phyloP scores from a whole-genome alignment of 2,797 vertebrate species.

The Gobio occitaniae region DNA sequence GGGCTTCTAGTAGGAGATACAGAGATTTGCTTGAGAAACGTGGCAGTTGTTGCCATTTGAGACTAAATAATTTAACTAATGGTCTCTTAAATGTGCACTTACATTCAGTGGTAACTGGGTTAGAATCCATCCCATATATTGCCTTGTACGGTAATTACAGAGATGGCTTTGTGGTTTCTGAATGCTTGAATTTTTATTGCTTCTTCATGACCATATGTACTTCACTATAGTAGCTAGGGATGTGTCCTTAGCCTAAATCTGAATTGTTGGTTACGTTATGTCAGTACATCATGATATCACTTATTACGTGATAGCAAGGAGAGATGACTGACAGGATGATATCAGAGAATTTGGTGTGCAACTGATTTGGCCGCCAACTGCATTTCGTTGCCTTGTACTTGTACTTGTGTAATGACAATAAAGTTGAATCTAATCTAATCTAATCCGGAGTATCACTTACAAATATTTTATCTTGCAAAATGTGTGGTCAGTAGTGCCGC shows the following conservation, averaged over 20 bases:
- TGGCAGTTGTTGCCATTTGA: not conserved
- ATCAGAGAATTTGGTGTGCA: no score
- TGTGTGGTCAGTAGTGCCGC: no score
- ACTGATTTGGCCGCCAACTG: no score
- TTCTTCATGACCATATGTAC: constrained; percentile 8
- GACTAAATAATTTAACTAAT: not conserved
- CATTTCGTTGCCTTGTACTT: no score
- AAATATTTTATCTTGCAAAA: no score
- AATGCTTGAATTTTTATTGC: not conserved
- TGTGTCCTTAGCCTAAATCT: not conserved
- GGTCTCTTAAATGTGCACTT: not conserved
- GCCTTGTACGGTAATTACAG: constrained; percentile 5
- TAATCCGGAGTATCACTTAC: no score
- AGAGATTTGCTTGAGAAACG: not conserved
- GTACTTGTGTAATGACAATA: no score
- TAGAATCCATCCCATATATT: not conserved
- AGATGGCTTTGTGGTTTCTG: constrained; percentile 7
- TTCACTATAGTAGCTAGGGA: not conserved
- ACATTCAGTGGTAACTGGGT: not conserved
- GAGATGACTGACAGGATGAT: no score
- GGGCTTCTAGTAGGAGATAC: not conserved
- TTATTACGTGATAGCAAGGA: no score
- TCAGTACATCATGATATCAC: no score
- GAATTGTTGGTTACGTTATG: not conserved
- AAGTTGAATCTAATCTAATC: no score